Evolutionary conservation across 2,113 vertebrate genomes (phyloP).

Genomic region (Tautogolabrus adspersus): DNA sequence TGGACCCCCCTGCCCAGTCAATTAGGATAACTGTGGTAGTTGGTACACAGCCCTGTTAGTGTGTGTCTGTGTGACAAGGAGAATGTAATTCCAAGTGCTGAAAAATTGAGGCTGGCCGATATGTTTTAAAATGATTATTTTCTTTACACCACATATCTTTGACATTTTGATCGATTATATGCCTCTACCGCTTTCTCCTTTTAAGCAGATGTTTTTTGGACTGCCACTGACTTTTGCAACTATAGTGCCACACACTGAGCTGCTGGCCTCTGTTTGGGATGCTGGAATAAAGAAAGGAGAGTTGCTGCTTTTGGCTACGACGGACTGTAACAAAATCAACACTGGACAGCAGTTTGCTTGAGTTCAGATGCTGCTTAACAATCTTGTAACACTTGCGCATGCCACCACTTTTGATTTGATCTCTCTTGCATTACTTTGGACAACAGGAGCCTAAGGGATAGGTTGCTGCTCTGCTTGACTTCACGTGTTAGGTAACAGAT

Average conservation of each 20-base stretch:
- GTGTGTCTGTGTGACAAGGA: conserved; percentile 21
- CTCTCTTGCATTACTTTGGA: too few species aligned
- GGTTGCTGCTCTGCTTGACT: too few species aligned
- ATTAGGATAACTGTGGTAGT: conserved; percentile 48
- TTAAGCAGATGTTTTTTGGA: not conserved
- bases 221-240: not conserved
- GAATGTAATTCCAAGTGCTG: conserved; percentile 10
- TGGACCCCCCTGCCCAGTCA: conserved; percentile 58
- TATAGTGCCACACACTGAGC: not conserved
- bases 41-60: conserved; percentile 50
- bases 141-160: not conserved
- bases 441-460: too few species aligned
- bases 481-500: too few species aligned
- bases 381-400: too few species aligned
- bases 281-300: not conserved
- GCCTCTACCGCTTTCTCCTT: too few species aligned
- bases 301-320: too few species aligned
- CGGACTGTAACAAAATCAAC: too few species aligned
- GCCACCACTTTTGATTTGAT: too few species aligned
- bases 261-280: not conserved
- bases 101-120: not conserved
- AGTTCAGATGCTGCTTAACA: too few species aligned
- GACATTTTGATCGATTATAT: not conserved
- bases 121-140: not conserved
- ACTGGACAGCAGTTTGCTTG: too few species aligned